Percentiles rank a stretch among this genome's conserved stretches.
These are phyloP conservation scores for Galeopterus variegatus DNA, from an alignment of 2,113 vertebrate genomes.

Conservation along the genomic window DNA sequence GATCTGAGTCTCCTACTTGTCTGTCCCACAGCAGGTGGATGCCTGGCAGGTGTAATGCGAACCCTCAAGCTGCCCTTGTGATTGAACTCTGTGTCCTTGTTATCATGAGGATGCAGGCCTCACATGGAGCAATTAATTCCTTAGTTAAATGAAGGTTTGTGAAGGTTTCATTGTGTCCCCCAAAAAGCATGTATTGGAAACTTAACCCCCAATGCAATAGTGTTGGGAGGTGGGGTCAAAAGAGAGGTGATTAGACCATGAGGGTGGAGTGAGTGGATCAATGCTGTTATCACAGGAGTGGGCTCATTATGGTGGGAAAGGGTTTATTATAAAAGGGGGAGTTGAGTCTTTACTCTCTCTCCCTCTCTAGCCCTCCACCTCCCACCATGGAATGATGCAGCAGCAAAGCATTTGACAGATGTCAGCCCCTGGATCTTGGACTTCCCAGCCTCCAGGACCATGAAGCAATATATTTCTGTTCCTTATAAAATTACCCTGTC, in stretches of 20 bases:
- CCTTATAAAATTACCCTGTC: neutral
- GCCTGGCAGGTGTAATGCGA: neutral
- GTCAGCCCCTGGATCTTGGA: neutral
- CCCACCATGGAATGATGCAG: neutral
- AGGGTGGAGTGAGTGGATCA: neutral
- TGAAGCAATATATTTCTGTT: neutral
- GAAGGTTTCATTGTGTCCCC: neutral
- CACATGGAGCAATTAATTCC: neutral
- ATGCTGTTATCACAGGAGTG: neutral
- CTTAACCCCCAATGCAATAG: neutral
- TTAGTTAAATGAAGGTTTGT: neutral
- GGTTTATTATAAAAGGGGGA: neutral
- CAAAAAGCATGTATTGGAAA: neutral
- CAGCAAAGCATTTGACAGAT: neutral
- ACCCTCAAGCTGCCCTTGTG: neutral
- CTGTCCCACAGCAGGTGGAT: no score
- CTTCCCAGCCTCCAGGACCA: neutral
- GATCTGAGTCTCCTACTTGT: neutral
- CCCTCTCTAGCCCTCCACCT: neutral
- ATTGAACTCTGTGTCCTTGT: neutral
- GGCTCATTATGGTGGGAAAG: neutral
- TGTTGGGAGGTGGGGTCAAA: neutral
- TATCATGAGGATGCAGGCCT: neutral
- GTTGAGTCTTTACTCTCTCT: neutral
- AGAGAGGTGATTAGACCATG: neutral